Evolutionary conservation across 2,113 vertebrate genomes (phyloP).

Genomic region (Passer montanus): DNA sequence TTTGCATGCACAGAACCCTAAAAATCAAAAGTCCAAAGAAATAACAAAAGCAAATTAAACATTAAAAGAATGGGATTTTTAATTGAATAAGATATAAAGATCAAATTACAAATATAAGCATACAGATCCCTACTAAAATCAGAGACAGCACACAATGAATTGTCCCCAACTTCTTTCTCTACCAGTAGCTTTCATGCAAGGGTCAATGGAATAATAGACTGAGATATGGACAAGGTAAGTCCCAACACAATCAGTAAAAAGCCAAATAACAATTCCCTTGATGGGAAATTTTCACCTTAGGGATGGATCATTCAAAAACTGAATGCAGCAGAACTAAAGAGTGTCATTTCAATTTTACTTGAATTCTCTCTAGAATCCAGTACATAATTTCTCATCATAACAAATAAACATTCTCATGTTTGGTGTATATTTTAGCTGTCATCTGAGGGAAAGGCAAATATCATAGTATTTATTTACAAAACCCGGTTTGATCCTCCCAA

Average conservation of each 20-base stretch:
- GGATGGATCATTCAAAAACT: not conserved
- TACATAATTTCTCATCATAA: not conserved
- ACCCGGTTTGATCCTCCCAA: not conserved
- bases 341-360: constrained; percentile 13
- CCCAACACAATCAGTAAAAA: not conserved
- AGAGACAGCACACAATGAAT: not conserved
- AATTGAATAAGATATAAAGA: not conserved
- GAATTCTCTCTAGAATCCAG: not conserved
- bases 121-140: not conserved
- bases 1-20: not conserved
- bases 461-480: not conserved
- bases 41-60: not conserved
- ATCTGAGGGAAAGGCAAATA: constrained; percentile 6
- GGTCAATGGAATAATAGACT: not conserved
- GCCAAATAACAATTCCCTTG: not conserved
- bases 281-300: not conserved
- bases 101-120: not conserved
- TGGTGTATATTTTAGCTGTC: constrained; percentile 17
- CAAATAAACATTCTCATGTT: constrained; percentile 21
- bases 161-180: not conserved
- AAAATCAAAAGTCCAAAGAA: not conserved
- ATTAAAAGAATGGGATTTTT: not conserved
- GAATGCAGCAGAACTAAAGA: not conserved
- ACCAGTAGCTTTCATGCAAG: not conserved
- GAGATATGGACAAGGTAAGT: not conserved